Base-by-base conservation (phyloP, 1,140 invertebrate species). In the Hermetia illucens region DNA sequence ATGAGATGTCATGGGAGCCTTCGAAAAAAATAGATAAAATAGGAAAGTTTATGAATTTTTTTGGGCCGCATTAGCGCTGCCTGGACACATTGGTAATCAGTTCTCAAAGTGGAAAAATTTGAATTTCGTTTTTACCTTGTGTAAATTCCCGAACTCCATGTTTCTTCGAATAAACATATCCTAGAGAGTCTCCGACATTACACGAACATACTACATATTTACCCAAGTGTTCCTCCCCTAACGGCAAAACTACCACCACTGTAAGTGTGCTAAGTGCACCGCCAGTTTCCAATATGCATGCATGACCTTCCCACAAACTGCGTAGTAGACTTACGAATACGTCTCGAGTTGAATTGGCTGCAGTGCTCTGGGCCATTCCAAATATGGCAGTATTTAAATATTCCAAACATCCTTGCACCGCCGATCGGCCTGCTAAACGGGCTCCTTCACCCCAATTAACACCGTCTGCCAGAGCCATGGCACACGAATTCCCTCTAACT, bases 361-460 rank as follows among this genome's bases (percentile, higher is more conserved):
- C 44, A 24, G 49, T 49, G 19, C 57, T 57, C 9, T 41, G 42
- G 2, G 49, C 42, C 17, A 52, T 43, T 1, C 63, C 63, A 55
- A 84, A 86, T 13, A 90, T 64, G 8, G 77, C 75, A 46, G 78
- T 75, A 53, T 88, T 85, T 37, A 93, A 66, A 54, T 87, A 85
- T 42, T 90, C 81, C 43, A 93, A 71, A 48, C 80, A 82, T 8
- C 86, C 89, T 52, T 90, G 82, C 6, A 93, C 72, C 8, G 88
- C 89, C 42, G 85, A 86, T 42, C 85, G 69, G 6, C 87, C 86
- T n/a, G 88, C 88, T 37, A 92, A 65, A 36, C 82, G 73, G 21
- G 88, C 84, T 50, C 86, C 87, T 51, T 85, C 77, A 34, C 89
- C 89, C 89, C 89, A 93, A 65, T 94, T 93, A 0, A 93, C 89